Percentiles rank a stretch among this genome's conserved stretches.
These are phyloP conservation scores for Formica selysi DNA, from an alignment of 1,140 invertebrate genomes.

Conservation along the genomic window DNA sequence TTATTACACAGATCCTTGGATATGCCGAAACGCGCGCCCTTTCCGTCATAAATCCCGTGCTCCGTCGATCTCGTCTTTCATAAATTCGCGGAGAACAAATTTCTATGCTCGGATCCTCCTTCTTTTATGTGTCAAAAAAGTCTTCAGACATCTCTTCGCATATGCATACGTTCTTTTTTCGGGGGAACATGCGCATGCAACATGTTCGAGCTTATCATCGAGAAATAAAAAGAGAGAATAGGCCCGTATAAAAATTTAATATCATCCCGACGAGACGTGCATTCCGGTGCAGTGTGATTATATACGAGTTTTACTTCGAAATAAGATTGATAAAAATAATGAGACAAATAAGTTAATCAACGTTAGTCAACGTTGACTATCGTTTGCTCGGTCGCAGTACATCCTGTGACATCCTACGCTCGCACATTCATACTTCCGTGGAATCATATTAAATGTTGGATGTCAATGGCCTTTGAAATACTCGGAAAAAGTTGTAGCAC, in stretches of 20 bases:
- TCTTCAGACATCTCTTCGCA: background rate
- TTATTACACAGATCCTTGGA: conserved; percentile 31
- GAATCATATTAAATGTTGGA: conserved; percentile 54
- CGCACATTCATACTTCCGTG: conserved; percentile 43
- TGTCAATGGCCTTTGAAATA: conserved; percentile 58
- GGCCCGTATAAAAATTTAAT: background rate
- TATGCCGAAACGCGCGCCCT: conserved; percentile 7
- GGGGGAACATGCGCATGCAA: background rate
- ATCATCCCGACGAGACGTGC: background rate
- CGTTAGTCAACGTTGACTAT: conserved; percentile 51
- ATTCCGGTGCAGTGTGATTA: background rate
- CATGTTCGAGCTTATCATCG: background rate
- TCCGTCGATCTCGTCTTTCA: conserved; percentile 19
- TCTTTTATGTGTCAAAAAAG: background rate
- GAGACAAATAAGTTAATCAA: conserved; percentile 13
- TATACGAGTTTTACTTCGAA: background rate
- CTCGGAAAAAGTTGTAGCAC: background rate
- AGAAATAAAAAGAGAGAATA: background rate
- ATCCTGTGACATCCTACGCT: conserved; percentile 62
- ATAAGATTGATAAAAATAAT: conserved; percentile 19
- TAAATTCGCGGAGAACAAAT: conserved; percentile 29
- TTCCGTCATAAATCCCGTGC: conserved; percentile 32
- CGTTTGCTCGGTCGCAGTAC: conserved; percentile 50
- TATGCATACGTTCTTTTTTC: background rate
- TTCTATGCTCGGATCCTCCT: background rate